Evolutionary conservation across 2,888 invertebrate genomes (phyloP), one percentile per base, ranked within the genome.

Genomic region (Melanophora roralis): DNA sequence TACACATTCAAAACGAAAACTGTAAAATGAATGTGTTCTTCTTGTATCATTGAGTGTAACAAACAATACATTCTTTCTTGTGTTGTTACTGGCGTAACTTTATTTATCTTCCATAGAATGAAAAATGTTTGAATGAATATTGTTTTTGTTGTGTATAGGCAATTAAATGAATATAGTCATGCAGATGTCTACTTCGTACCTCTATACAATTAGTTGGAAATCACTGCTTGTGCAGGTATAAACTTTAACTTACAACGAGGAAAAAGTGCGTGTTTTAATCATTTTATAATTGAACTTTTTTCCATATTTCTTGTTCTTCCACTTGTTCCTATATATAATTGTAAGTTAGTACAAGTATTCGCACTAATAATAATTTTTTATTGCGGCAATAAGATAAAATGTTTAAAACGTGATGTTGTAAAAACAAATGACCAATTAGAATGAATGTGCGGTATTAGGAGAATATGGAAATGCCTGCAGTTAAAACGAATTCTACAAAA

Each of bases 251-350:
- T 5, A 14, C 1, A 2, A 23, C 4, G 51, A 36, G 64, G 51
- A 47, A 62, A 67, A 60, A 73, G 62, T 78, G 77, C 68, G 67
- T 73, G 40, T 78, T 68, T 64, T 78, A 67, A 73, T 68, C 32
- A 68, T 34, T 19, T 49, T 57, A 32, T 16, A 55, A 73, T 19
- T 64, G 16, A 45, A 36, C 6, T 47, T 65, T 23, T 38, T 34
- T 45, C 3, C n/a, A 16, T 38, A 12, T n/a, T 65, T 57, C n/a
- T 51, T 57, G 8, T 36, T 34, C 1, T 12, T 14, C 19, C 0
- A 16, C 7, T 23, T n/a, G 32, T 23, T 38, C 49, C 23, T 12
- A n/a, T 21, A 9, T 23, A 21, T 40, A 43, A 12, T 36, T 43
- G 21, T 45, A 19, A 21, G 45, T 27, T 43, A 43, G 53, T 36